Conservation (phyloP, 2,888 invertebrate genomes). For the Tipula unca region DNA sequence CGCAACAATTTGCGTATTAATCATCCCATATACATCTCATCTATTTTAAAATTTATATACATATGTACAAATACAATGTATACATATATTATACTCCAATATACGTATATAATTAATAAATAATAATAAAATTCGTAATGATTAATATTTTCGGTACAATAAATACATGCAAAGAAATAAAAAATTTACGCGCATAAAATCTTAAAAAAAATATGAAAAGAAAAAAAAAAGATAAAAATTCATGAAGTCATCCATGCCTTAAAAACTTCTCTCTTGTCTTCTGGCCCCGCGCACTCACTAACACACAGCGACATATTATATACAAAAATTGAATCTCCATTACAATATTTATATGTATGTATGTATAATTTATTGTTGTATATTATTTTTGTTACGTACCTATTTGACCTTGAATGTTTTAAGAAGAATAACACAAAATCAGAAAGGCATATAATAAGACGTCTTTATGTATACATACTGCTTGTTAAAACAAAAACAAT, state of each 20-base stretch:
- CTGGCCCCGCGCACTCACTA: background rate
- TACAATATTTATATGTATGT: background rate
- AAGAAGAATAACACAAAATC: background rate
- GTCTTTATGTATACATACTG: background rate
- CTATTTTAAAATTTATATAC: background rate
- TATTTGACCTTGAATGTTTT: background rate
- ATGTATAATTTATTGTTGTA: background rate
- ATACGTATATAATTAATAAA: background rate
- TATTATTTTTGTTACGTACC: background rate
- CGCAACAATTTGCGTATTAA: background rate
- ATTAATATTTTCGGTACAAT: background rate
- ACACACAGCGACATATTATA: background rate
- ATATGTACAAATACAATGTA: background rate
- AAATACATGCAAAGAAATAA: background rate
- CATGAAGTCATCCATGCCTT: background rate
- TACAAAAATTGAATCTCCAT: background rate
- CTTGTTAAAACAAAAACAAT: background rate
- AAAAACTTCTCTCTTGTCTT: background rate
- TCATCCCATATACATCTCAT: background rate
- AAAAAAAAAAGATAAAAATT: background rate
- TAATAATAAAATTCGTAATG: background rate
- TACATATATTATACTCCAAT: background rate
- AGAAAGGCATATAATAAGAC: background rate
- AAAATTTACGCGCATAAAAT: background rate
- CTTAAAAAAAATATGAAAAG: background rate